Conservation (phyloP, 2,113 vertebrate genomes). For the Corythornis madagascariensis region DNA sequence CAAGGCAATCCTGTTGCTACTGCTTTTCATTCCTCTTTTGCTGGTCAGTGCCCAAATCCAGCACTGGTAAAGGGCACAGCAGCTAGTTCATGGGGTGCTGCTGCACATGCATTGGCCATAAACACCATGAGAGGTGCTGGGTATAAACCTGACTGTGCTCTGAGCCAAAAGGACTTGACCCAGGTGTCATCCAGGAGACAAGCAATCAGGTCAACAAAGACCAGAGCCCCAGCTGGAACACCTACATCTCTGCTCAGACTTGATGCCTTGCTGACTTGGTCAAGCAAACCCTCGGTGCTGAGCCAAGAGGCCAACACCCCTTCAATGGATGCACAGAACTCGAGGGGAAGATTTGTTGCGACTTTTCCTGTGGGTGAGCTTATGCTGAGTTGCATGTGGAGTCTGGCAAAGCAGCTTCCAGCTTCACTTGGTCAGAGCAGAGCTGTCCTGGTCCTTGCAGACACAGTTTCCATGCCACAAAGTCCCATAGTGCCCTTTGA, state of each 20-base stretch:
- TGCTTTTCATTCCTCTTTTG: not conserved
- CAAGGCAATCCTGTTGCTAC: not conserved
- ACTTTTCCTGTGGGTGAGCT: not conserved
- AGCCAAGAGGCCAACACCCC: not conserved
- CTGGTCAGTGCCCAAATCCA: not conserved
- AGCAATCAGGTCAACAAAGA: not conserved
- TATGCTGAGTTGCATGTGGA: not conserved
- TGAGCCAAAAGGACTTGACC: not conserved
- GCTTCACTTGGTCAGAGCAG: not conserved
- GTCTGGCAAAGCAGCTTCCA: not conserved
- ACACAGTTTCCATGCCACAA: not conserved
- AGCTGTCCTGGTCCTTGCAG: not conserved
- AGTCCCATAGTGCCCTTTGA: not conserved
- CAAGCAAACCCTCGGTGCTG: not conserved
- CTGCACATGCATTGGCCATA: not conserved
- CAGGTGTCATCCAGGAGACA: not conserved
- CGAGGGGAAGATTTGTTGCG: not conserved
- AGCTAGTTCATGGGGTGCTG: not conserved
- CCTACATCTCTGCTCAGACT: not conserved
- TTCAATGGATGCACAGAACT: not conserved
- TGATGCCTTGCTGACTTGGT: not conserved
- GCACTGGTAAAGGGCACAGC: rapidly evolving
- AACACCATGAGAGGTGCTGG: rapidly evolving
- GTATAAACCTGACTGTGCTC: rapidly evolving
- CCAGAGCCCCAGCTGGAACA: not conserved